Evolutionary conservation across 2,888 invertebrate species (phyloP), one percentile per base, ranked within the genome.

Genomic region (Catocala nupta): DNA sequence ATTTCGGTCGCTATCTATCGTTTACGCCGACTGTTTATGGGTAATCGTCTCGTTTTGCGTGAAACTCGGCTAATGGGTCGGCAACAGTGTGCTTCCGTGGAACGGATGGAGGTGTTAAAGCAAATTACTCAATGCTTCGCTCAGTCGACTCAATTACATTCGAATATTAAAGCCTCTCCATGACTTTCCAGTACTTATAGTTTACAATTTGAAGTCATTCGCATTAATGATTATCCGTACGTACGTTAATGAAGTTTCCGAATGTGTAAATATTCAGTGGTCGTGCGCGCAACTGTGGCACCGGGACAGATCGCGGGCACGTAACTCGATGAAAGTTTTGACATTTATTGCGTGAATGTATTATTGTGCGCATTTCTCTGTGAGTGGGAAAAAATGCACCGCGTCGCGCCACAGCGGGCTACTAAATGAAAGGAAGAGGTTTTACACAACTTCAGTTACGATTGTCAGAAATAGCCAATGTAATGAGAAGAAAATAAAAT

Each of bases 61-160:
- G 74, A 77, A 85, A 83, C 81, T 87, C 84, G 85, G 85, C 75
- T 89, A 87, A 76, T 79, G 75, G 87, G 87, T 87, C 86, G 79
- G 75, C 80, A 62, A 69, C 68, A 65, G 60, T 68, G 60, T 64
- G 67, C 74, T 74, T 82, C 82, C 78, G 80, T 75, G 66, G 69
- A 36, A 58, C 59, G 49, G 64, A 70, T 63, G 55, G 51, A 65
- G 65, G 55, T 66, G 65, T 72, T 63, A 65, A 47, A 71, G 68
- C 56, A 71, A 75, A 77, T 78, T 65, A 68, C 70, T 73, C 54
- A 75, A 76, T 67, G 73, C 44, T 59, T 48, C 49, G 36, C 9
- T 51, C 58, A 59, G 43, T 62, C 45, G 47, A 63, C 63, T 60
- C 58, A 73, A 73, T 75, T 68, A 65, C 50, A 65, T 68, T 71